phyloP scores from a whole-genome alignment of 2,888 invertebrate species.

The Dugesia japonica region DNA sequence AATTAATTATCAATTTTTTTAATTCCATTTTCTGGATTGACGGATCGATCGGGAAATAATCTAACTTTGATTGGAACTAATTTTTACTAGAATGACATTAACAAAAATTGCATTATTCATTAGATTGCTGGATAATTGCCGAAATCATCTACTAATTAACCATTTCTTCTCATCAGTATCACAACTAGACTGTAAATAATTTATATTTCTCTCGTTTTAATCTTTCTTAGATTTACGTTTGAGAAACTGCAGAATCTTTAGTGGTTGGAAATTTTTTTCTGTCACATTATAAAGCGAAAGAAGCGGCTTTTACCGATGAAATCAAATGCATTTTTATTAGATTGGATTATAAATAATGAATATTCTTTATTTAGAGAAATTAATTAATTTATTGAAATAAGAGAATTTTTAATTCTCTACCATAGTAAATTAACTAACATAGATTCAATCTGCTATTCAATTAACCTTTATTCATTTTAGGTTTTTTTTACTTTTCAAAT shows the following conservation, averaged over 20 bases:
- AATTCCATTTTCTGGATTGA: conserved; percentile 13
- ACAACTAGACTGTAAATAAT: conserved; percentile 14
- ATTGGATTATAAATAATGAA: conserved; percentile 15
- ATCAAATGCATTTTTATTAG: conserved; percentile 20
- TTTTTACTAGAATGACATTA: conserved; percentile 20
- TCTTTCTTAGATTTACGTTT: background rate
- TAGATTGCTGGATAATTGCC: conserved; percentile 14
- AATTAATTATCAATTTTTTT: conserved; percentile 17
- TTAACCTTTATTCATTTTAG: too few species aligned
- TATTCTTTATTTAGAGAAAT: background rate
- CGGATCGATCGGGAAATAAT: conserved; percentile 14
- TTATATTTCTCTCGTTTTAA: conserved; percentile 20
- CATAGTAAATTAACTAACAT: too few species aligned
- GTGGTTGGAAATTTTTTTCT: background rate
- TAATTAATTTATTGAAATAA: conserved; percentile 4
- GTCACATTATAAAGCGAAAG: background rate
- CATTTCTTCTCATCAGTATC: conserved; percentile 20
- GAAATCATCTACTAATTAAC: conserved; percentile 14
- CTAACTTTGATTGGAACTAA: conserved; percentile 20
- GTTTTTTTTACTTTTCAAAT: too few species aligned
- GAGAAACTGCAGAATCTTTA: conserved; percentile 5
- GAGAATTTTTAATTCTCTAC: background rate
- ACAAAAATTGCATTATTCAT: conserved; percentile 20
- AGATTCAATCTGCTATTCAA: too few species aligned
- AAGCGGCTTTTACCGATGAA: background rate